Conservation (phyloP, 2,797 vertebrate species). For the Phrynocephalus forsythii region DNA sequence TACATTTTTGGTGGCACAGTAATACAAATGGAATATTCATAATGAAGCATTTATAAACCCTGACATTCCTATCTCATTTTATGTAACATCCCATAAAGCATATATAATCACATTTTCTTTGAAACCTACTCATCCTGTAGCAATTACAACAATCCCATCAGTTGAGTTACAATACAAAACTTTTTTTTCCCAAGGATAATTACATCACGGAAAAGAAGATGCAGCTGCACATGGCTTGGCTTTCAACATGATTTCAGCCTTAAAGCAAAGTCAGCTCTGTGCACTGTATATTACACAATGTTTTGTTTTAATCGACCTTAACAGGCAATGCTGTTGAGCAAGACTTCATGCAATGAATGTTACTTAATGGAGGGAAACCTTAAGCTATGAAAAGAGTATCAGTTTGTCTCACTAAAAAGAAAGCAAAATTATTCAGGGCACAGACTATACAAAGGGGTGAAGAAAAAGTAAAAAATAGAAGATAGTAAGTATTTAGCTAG, state of each 20-base stretch:
- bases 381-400: constrained; percentile 59
- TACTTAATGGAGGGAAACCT: constrained; percentile 55
- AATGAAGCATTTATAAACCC: background rate
- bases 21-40: constrained; percentile 1
- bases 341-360: constrained; percentile 48
- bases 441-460: background rate
- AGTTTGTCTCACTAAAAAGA: constrained; percentile 52
- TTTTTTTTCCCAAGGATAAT: background rate
- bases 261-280: constrained; percentile 32
- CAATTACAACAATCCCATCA: constrained; percentile 25
- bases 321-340: constrained; percentile 41
- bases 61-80: background rate
- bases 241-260: constrained; percentile 4
- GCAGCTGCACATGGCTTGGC: rapidly evolving
- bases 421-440: constrained; percentile 46
- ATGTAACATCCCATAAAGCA: background rate
- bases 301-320: constrained; percentile 40
- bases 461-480: constrained; percentile 33
- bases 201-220: background rate
- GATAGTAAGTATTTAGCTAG: background rate
- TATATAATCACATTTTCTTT: background rate
- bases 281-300: constrained; percentile 29
- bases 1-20: background rate
- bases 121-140: constrained; percentile 20
- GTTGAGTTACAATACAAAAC: background rate